Conservation (phyloP, 2,888 invertebrate genomes). For the Operophtera brumata region DNA sequence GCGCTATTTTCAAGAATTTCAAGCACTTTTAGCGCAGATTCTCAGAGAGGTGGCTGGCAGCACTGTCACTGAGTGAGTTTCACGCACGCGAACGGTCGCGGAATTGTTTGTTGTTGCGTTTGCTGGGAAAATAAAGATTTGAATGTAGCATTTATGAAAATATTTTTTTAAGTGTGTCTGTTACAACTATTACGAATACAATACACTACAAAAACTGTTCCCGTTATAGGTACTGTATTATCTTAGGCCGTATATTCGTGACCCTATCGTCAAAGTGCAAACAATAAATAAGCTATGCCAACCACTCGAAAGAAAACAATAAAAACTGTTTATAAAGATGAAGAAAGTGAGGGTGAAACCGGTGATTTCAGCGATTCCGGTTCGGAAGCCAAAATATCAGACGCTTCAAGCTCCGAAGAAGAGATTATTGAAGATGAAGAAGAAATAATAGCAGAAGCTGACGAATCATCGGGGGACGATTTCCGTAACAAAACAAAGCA, state of each 20-base stretch:
- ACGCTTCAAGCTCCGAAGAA: conserved; percentile 47
- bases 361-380: conserved; percentile 76
- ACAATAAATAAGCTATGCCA: conserved; percentile 46
- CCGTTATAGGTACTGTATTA: no score
- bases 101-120: no score
- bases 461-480: conserved; percentile 58
- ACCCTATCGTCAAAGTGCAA: neutral
- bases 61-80: no score
- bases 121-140: no score
- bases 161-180: no score
- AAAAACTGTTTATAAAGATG: conserved; percentile 71
- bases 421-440: conserved; percentile 39
- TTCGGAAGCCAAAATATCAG: conserved; percentile 72
- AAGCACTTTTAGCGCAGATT: no score
- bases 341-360: conserved; percentile 60
- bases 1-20: no score
- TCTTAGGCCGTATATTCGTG: neutral
- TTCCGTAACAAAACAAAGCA: conserved; percentile 42
- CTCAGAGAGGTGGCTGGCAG: no score
- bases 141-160: no score
- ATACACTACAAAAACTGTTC: no score
- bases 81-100: no score
- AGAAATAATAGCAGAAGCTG: conserved; percentile 10
- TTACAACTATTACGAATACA: no score
- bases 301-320: conserved; percentile 67